These are phyloP conservation scores for Uropetala carovei DNA, from an alignment of 2,888 invertebrate species.

Conservation along the genomic window DNA sequence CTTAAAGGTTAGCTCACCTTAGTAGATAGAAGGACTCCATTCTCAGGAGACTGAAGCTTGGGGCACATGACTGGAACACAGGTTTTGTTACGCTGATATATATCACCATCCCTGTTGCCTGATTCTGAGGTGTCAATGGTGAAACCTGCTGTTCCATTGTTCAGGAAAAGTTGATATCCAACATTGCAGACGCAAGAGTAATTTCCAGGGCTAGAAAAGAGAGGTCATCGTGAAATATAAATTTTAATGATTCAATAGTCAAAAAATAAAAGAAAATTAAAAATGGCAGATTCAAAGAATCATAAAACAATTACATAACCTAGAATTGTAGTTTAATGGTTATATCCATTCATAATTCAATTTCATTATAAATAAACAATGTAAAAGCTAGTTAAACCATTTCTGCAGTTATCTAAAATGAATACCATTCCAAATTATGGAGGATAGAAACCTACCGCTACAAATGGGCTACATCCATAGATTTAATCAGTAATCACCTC, in stretches of 20 bases:
- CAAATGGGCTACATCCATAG: background rate
- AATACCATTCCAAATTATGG: background rate
- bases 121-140: constrained; percentile 87
- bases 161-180: constrained; percentile 91
- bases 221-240: background rate
- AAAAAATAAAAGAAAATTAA: background rate
- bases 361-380: background rate
- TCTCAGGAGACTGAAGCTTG: constrained; percentile 85
- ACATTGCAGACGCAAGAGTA: constrained; percentile 93
- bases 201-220: constrained; percentile 84
- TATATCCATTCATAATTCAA: background rate
- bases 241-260: background rate
- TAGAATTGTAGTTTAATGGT: background rate
- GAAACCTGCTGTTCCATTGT: constrained; percentile 94
- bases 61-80: constrained; percentile 97
- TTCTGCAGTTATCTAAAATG: background rate
- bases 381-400: background rate
- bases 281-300: background rate
- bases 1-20: constrained; percentile 75
- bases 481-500: background rate
- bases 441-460: background rate
- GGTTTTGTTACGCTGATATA: constrained; percentile 93
- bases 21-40: constrained; percentile 89
- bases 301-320: background rate
- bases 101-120: constrained; percentile 92